A percentile compares a stretch with the other conserved stretches of the same genome.
Evolutionary conservation across 2,113 vertebrate species (phyloP).

Genomic region (Microcebus jonahi): DNA sequence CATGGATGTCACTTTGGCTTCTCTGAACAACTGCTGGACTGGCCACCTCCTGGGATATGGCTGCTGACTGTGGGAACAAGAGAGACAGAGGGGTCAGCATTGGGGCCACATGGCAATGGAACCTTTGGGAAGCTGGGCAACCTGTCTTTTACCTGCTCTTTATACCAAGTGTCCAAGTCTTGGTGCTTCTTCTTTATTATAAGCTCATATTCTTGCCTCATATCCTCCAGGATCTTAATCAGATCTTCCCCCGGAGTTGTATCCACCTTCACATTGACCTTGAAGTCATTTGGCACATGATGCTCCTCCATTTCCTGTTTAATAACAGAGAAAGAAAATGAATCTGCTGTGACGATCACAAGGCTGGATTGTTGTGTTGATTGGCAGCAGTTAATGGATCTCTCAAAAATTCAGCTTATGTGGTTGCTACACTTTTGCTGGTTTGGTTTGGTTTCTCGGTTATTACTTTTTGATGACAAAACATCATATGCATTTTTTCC

Average conservation of each 20-base stretch:
- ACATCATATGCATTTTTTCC: background rate
- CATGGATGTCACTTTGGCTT: conserved; percentile 81
- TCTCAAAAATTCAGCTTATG: background rate
- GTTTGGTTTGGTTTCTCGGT: background rate
- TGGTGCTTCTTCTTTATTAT: conserved; percentile 88
- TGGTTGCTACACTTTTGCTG: background rate
- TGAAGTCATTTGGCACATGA: conserved; percentile 81
- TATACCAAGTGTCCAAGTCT: conserved; percentile 86
- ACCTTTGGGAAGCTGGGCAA: background rate
- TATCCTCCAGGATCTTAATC: conserved; percentile 84
- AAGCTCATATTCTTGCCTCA: conserved; percentile 87
- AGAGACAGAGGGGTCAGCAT: background rate
- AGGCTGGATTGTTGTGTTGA: background rate
- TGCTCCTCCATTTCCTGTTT: conserved; percentile 84
- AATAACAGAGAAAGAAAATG: conserved; percentile 27
- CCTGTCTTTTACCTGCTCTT: conserved; percentile 84
- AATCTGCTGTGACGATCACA: background rate
- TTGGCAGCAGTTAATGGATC: background rate
- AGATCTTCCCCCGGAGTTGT: conserved; percentile 83
- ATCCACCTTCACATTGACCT: conserved; percentile 85
- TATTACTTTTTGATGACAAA: background rate
- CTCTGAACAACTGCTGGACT: conserved; percentile 64
- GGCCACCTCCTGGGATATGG: conserved; percentile 63
- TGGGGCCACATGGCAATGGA: background rate
- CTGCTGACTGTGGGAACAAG: conserved; percentile 72